phyloP scores from a whole-genome alignment of 64 coral and sea anemone species.

The Stichodactyla helianthus region DNA sequence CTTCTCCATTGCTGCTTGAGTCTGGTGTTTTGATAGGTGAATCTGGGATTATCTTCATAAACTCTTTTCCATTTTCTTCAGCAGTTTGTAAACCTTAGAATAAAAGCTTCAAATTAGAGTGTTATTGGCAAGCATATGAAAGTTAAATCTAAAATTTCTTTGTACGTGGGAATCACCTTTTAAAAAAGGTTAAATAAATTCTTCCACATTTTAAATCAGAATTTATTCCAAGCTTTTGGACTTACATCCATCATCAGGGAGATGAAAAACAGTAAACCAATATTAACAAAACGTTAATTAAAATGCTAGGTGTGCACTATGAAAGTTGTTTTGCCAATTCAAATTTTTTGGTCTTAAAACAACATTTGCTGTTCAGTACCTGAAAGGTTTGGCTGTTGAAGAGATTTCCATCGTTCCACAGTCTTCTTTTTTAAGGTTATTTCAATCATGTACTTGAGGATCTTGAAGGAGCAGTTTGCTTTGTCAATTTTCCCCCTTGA shows the following conservation, averaged over 20 bases:
- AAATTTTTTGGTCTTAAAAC: no score
- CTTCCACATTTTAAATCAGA: no score
- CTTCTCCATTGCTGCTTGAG: not conserved
- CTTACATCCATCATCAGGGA: no score
- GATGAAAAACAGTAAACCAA: no score
- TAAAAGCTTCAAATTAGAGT: not conserved
- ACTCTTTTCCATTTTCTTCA: not conserved
- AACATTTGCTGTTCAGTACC: constrained; percentile 7
- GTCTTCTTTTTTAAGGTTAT: constrained; percentile 51
- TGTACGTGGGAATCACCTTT: no score
- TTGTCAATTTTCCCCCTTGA: constrained; percentile 47
- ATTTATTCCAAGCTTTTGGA: no score
- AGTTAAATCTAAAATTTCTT: no score
- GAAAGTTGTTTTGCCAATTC: not conserved
- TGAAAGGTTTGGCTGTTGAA: constrained; percentile 56
- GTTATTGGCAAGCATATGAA: not conserved
- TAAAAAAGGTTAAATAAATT: no score
- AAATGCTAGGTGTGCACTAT: no score
- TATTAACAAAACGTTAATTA: no score
- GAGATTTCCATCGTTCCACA: constrained; percentile 48
- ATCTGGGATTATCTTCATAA: not conserved
- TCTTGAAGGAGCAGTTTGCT: constrained; percentile 15
- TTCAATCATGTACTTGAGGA: constrained; percentile 61
- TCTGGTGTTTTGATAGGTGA: not conserved
- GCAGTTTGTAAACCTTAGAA: not conserved